phyloP scores from a whole-genome alignment of 2,113 vertebrate species.

The Promerops cafer region DNA sequence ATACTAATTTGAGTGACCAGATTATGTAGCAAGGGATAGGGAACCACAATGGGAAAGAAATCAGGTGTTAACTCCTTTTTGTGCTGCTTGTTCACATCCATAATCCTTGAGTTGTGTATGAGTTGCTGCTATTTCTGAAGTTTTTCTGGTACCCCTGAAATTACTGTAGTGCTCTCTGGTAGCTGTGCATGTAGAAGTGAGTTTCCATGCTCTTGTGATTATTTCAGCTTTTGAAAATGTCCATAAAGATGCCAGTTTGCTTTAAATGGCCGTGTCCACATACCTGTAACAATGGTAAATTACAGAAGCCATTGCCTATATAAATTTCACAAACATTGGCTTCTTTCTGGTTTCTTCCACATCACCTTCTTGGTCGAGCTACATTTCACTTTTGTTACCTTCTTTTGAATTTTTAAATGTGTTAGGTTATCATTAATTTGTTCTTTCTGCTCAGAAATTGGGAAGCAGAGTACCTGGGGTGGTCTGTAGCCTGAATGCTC shows the following conservation, averaged over 20 bases:
- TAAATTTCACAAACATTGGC: not conserved
- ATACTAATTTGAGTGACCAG: not conserved
- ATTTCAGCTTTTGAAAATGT: not conserved
- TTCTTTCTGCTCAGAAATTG: not conserved
- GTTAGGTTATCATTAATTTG: not conserved
- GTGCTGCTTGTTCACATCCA: not conserved
- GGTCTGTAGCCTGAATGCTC: not conserved
- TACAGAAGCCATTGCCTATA: not conserved
- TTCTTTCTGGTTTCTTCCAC: not conserved
- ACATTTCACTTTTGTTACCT: not conserved
- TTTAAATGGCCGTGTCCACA: not conserved
- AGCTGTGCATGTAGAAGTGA: not conserved
- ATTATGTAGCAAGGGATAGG: not conserved
- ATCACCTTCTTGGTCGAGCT: not conserved
- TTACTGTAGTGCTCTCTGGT: not conserved
- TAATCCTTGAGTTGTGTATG: not conserved
- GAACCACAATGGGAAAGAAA: not conserved
- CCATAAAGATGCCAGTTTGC: not conserved
- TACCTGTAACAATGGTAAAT: not conserved
- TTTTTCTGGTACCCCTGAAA: not conserved
- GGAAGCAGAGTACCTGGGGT: not conserved
- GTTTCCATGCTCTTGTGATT: not conserved
- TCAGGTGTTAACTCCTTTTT: not conserved
- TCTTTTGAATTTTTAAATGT: not conserved
- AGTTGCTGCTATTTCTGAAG: not conserved